A percentile compares a stretch with the other conserved stretches of the same genome.
Conservation (phyloP, 1,140 invertebrate species). For the Leptoteleia sp. region DNA sequence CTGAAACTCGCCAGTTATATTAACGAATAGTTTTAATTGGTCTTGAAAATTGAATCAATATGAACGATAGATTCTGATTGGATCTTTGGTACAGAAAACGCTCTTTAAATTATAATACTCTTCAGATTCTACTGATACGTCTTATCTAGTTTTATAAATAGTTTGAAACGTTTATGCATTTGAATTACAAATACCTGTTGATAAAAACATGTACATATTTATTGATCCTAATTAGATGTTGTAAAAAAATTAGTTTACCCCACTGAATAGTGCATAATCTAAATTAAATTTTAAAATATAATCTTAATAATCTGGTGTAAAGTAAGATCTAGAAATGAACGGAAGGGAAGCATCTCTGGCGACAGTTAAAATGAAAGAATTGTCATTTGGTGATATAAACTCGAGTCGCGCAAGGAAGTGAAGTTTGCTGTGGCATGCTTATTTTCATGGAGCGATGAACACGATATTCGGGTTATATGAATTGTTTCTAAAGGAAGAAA, state of each 20-base stretch:
- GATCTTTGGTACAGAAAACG: too few relatives aligned
- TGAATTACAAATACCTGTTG: too few relatives aligned
- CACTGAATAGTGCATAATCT: slow-evolving; percentile 1
- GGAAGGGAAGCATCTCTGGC: slow-evolving; percentile 12
- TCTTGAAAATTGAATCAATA: too few relatives aligned
- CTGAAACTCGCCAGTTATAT: too few relatives aligned
- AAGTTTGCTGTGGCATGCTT: slow-evolving; percentile 64
- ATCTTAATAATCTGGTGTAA: slow-evolving; percentile 3
- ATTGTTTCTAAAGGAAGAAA: slow-evolving; percentile 35
- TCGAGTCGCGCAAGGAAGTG: slow-evolving; percentile 41
- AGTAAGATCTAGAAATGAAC: slow-evolving; percentile 14
- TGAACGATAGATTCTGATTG: too few relatives aligned
- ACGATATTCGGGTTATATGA: slow-evolving; percentile 28
- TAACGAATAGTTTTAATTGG: too few relatives aligned
- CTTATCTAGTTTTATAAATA: too few relatives aligned
- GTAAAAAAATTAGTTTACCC: neutral
- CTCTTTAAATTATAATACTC: too few relatives aligned
- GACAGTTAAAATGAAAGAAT: slow-evolving; percentile 1
- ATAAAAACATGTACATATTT: too few relatives aligned
- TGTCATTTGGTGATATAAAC: slow-evolving; percentile 3
- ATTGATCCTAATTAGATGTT: too few relatives aligned
- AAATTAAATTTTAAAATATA: slow-evolving; percentile 4
- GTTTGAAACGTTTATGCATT: too few relatives aligned
- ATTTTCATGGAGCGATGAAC: slow-evolving; percentile 27
- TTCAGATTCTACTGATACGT: too few relatives aligned